Conservation (phyloP, 2,113 vertebrate genomes). For the Myrmophylax atrothorax region DNA sequence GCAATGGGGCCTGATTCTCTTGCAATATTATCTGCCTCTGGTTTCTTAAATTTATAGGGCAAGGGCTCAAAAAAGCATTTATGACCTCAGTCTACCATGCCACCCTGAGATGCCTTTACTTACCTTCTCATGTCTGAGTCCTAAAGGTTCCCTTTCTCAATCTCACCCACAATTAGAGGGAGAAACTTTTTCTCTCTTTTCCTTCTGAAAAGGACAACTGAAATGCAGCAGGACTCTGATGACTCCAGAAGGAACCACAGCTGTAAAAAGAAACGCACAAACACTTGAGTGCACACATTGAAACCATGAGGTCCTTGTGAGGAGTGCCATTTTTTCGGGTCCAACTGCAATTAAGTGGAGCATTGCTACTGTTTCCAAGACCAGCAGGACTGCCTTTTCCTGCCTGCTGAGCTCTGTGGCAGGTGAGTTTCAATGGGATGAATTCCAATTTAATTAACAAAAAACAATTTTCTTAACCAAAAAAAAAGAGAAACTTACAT, state of each 20-base stretch:
- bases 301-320: not conserved
- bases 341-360: constrained; percentile 10
- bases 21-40: not conserved
- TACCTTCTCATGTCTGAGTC: not conserved
- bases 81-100: not conserved
- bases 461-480: not conserved
- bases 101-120: not conserved
- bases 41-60: not conserved
- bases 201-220: not conserved
- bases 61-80: not conserved
- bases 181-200: not conserved
- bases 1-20: not conserved
- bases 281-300: not conserved
- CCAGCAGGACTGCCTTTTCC: not conserved
- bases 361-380: not conserved
- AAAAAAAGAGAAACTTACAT: not conserved
- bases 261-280: not conserved
- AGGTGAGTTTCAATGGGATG: constrained; percentile 27
- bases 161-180: not conserved
- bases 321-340: not conserved
- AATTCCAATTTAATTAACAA: constrained; percentile 25
- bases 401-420: not conserved
- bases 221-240: not conserved
- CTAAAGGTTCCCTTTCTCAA: not conserved
- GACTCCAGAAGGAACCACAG: not conserved